Evolutionary conservation across 2,113 vertebrate species (phyloP).

Genomic region (Plestiodon gilberti): DNA sequence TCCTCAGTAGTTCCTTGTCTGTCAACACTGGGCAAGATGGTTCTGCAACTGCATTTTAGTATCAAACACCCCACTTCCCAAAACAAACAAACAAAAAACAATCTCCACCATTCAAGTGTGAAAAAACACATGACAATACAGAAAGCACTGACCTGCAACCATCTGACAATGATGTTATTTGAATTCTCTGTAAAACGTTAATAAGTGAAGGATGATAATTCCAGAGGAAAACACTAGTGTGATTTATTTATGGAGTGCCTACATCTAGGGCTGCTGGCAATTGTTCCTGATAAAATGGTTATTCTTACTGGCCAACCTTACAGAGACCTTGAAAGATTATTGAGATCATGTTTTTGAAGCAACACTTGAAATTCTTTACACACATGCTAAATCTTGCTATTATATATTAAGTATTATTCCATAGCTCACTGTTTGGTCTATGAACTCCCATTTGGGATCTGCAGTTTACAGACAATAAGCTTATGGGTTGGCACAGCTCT

Average conservation of each 20-base stretch:
- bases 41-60: too few relatives aligned
- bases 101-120: too few relatives aligned
- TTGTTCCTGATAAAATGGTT: not conserved
- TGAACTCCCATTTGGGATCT: conserved; percentile 2
- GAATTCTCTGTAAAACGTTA: too few relatives aligned
- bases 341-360: not conserved
- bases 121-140: too few relatives aligned
- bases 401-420: conserved; percentile 31
- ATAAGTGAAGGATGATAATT: not conserved
- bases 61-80: too few relatives aligned
- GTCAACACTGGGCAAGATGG: too few relatives aligned
- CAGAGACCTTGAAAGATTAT: not conserved
- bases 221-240: not conserved
- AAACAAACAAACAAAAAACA: too few relatives aligned
- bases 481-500: conserved; percentile 38
- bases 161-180: too few relatives aligned
- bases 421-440: conserved; percentile 53
- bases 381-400: not conserved
- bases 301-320: not conserved
- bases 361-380: not conserved
- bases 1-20: too few relatives aligned
- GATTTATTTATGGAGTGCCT: not conserved
- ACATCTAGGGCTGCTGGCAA: not conserved
- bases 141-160: too few relatives aligned
- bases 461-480: conserved; percentile 3